Percentiles rank a stretch among this genome's conserved stretches.
phyloP scores from a whole-genome alignment of 2,113 vertebrate genomes.

The Poeciliopsis retropinna region DNA sequence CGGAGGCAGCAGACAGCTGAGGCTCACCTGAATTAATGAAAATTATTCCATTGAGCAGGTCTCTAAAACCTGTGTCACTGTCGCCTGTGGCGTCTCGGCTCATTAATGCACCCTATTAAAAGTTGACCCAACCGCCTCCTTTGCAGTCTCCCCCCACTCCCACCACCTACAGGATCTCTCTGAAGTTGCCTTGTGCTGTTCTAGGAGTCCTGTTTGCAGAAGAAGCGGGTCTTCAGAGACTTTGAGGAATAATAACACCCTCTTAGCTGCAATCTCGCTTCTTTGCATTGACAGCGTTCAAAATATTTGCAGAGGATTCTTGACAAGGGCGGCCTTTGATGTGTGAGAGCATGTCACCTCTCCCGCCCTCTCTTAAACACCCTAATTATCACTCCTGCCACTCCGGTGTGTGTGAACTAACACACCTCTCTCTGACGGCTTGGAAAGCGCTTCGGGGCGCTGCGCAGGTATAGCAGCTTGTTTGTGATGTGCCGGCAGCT shows the following conservation, averaged over 20 bases:
- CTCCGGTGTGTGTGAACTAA: constrained; percentile 49
- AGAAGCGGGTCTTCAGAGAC: constrained; percentile 20
- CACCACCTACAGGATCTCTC: neutral
- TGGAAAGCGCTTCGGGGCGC: constrained; percentile 61
- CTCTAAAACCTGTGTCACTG: constrained; percentile 49
- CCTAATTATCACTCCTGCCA: constrained; percentile 74
- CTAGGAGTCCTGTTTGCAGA: constrained; percentile 11
- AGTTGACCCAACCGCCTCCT: constrained; percentile 35
- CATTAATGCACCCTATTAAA: constrained; percentile 51
- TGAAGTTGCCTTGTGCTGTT: constrained; percentile 23
- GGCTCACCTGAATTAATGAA: constrained; percentile 23
- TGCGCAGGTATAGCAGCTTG: constrained; percentile 52
- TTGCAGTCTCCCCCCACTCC: neutral
- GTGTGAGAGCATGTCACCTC: constrained; percentile 63
- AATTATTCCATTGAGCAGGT: constrained; percentile 18
- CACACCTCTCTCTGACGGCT: constrained; percentile 54
- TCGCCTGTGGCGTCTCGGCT: constrained; percentile 33
- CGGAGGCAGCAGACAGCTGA: constrained; percentile 14
- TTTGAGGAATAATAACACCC: constrained; percentile 26
- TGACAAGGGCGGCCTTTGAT: constrained; percentile 67
- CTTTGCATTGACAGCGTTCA: constrained; percentile 59
- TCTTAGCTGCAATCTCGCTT: constrained; percentile 44
- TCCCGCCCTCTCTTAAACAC: constrained; percentile 71
- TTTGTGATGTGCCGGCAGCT: constrained; percentile 53
- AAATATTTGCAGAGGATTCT: constrained; percentile 62